Base-by-base conservation (phyloP, 2,888 invertebrate genomes). In the Chrysomela aeneicollis region DNA sequence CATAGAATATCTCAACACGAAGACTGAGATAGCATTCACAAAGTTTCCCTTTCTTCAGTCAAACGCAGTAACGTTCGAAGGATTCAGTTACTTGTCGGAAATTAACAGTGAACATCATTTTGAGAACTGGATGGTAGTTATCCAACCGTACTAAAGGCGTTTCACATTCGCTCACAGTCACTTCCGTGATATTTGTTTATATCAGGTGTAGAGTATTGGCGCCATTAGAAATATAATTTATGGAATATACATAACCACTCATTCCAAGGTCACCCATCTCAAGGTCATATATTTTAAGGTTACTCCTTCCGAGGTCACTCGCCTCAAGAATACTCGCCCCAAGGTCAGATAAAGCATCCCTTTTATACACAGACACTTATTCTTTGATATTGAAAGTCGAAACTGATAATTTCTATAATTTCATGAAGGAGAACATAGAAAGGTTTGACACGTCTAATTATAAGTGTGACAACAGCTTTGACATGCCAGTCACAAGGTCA, bases 131-230 rank as follows among this genome's bases (percentile, higher is more conserved):
- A 30, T 52, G 52, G 17, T 30, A 26, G 26, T 52, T 26, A 15
- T 52, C 30, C 26, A 52, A 30, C 26, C 52, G 8, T n/a, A 52
- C 52, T 52, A 30, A 30, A 17, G 26, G 52, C 15, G 52, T 15
- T 1, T 52, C 15, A 30, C 30, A 52, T 6, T 30, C 8, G 5
- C 30, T 30, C 30, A 52, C 52, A 1, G 52, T 52, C 30, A 26
- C 52, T 52, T 22, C 52, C 30, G 52, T 52, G 30, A 26, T 26
- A 30, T 30, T 52, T 52, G 52, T 52, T 15, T n/a, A 52, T n/a
- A 52, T 30, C 12, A 52, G 15, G 52, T 52, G 26, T 12, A 21
- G 26, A 22, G 52, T 52, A 47, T 17, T 47, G n/a, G 12, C 2
- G 12, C 12, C 17, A 47, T 47, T 9, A 30, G 18, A 30, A n/a